phyloP scores from a whole-genome alignment of 2,113 vertebrate species.

The Phaethornis superciliosus region DNA sequence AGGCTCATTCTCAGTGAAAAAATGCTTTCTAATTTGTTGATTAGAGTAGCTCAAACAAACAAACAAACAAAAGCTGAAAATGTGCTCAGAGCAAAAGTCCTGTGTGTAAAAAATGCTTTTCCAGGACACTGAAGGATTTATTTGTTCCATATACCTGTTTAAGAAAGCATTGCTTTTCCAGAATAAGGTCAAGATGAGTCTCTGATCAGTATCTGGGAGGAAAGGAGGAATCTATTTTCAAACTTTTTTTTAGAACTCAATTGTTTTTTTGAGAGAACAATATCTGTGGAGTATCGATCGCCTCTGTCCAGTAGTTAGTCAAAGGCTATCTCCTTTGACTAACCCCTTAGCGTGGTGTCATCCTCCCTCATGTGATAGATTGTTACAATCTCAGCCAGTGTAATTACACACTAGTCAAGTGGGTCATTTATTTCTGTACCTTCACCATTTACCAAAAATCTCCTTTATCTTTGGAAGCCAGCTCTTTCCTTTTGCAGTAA shows the following conservation, averaged over 20 bases:
- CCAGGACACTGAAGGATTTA: constrained; percentile 80
- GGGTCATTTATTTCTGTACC: constrained; percentile 98
- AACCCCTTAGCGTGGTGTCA: constrained; percentile 93
- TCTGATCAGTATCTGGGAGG: constrained; percentile 92
- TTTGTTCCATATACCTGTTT: constrained; percentile 85
- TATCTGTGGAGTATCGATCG: constrained; percentile 96
- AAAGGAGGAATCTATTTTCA: constrained; percentile 89
- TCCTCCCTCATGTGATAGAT: constrained; percentile 93
- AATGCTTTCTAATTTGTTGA: constrained; percentile 2
- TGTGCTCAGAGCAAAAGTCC: background rate
- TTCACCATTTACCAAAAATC: constrained; percentile 96
- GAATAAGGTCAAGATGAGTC: constrained; percentile 90
- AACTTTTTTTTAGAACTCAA: constrained; percentile 91
- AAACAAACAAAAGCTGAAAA: background rate
- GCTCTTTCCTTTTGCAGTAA: constrained; percentile 89
- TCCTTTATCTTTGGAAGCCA: constrained; percentile 95
- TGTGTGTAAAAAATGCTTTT: constrained; percentile 40
- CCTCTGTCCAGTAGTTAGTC: constrained; percentile 94
- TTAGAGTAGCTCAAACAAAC: background rate
- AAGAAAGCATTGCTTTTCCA: constrained; percentile 85
- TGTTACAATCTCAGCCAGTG: constrained; percentile 94
- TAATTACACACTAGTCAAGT: constrained; percentile 96
- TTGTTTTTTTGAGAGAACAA: constrained; percentile 88
- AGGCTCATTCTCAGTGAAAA: background rate
- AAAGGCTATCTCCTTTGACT: constrained; percentile 99